Evolutionary conservation across 2,888 invertebrate species (phyloP), one percentile per base, ranked within the genome.

Genomic region (Papilio gigon): DNA sequence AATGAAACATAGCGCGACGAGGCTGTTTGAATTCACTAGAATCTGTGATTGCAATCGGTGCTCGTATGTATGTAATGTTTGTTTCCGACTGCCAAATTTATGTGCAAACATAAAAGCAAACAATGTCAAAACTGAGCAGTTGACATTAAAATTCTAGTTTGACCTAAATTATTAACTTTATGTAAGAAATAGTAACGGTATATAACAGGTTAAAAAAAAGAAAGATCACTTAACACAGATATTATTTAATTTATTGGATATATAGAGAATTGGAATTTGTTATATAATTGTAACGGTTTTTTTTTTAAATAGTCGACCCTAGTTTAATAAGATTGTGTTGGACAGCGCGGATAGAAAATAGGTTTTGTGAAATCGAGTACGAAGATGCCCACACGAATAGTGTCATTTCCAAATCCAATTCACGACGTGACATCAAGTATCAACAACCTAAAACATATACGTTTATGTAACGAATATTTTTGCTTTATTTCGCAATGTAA

Each of bases 391-490:
- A 63, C 50, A n/a, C 35, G 22, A 30, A 63, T 63, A n/a, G 47
- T 50, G 63, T 50, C 47, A 63, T 63, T 63, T 50, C 63, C 63
- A 50, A 63, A 63, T 50, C 63, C 50, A 63, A 63, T 63, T 50
- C 35, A 14, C 3, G 14, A 40, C 14, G n/a, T 14, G 4, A 40
- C 37, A 2, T 42, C 11, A 42, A 42, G 4, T 17, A 17, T 17
- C 6, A 33, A 5, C 33, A 33, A 33, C 33, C 8, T 33, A 33
- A 4, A 33, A n/a, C n/a, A n/a, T n/a, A 42, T 42, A 17, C 42
- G 6, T n/a, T 2, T 2, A 22, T 44, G 20, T 44, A 40, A 12
- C 12, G 14, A 14, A 14, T 14, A 14, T 33, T 33, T 40, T 40
- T 35, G 8, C 33, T 17, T 12, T 17, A 42, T 42, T 42, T 42